phyloP scores from a whole-genome alignment of 2,888 invertebrate species.

The Zygaena filipendulae region DNA sequence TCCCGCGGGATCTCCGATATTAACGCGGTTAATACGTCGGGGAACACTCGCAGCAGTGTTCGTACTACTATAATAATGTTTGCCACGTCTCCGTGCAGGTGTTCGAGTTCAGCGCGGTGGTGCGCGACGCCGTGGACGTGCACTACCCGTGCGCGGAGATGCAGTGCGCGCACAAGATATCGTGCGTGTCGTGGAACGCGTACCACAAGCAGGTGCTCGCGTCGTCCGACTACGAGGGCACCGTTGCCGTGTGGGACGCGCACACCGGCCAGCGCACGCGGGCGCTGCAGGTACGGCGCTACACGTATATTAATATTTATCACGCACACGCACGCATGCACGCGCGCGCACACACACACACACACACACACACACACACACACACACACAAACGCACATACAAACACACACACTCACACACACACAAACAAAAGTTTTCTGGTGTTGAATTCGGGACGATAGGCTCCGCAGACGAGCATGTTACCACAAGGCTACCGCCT shows the following conservation, averaged over 20 bases:
- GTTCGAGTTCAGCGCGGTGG: constrained; percentile 88
- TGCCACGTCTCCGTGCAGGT: constrained; percentile 56
- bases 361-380: no score
- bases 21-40: no score
- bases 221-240: constrained; percentile 94
- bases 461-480: no score
- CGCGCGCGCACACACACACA: no score
- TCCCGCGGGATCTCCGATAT: no score
- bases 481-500: no score
- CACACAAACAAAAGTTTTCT: not conserved
- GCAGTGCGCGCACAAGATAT: constrained; percentile 92
- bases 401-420: no score
- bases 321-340: no score
- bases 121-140: constrained; percentile 87
- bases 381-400: no score
- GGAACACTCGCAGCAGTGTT: no score
- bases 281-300: constrained; percentile 40
- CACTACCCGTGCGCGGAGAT: constrained; percentile 94
- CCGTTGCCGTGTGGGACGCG: constrained; percentile 94
- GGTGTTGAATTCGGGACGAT: no score
- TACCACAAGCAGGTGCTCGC: constrained; percentile 87
- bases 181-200: constrained; percentile 94
- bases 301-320: no score
- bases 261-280: constrained; percentile 78
- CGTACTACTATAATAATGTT: not conserved